Conservation (phyloP, 2,888 invertebrate genomes). For the Lithosia quadra region DNA sequence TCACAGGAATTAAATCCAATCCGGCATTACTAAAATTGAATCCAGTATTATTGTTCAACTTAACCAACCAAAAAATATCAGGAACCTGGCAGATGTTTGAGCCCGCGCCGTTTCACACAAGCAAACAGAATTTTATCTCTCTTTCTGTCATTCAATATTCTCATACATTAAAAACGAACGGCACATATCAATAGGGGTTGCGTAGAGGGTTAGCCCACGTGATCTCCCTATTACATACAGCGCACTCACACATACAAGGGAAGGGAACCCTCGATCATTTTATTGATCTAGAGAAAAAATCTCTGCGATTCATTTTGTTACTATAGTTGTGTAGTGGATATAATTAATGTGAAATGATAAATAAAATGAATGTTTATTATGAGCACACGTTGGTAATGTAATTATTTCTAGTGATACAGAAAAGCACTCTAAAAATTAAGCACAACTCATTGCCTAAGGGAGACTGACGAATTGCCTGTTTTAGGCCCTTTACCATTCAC, state of each 20-base stretch:
- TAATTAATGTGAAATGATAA: slow-evolving; percentile 36
- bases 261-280: slow-evolving; percentile 73
- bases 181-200: slow-evolving; percentile 76
- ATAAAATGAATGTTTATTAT: slow-evolving; percentile 5
- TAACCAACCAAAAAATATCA: slow-evolving; percentile 77
- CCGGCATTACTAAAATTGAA: slow-evolving; percentile 55
- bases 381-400: neutral
- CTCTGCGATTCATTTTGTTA: slow-evolving; percentile 61
- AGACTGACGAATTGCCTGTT: too few relatives aligned
- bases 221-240: slow-evolving; percentile 62
- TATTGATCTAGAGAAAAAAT: slow-evolving; percentile 77
- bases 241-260: slow-evolving; percentile 64
- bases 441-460: too few relatives aligned
- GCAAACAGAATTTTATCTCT: slow-evolving; percentile 47
- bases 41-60: slow-evolving; percentile 70
- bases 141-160: slow-evolving; percentile 48
- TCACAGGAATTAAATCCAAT: slow-evolving; percentile 32
- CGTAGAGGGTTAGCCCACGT: slow-evolving; percentile 75
- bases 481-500: too few relatives aligned
- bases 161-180: slow-evolving; percentile 57
- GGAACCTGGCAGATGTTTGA: slow-evolving; percentile 81
- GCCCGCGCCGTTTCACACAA: slow-evolving; percentile 70
- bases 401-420: neutral
- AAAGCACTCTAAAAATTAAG: neutral
- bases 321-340: slow-evolving; percentile 48